Evolutionary conservation across 2,888 invertebrate genomes (phyloP), one percentile per base, ranked within the genome.

Genomic region (Crepidodera aurea): DNA sequence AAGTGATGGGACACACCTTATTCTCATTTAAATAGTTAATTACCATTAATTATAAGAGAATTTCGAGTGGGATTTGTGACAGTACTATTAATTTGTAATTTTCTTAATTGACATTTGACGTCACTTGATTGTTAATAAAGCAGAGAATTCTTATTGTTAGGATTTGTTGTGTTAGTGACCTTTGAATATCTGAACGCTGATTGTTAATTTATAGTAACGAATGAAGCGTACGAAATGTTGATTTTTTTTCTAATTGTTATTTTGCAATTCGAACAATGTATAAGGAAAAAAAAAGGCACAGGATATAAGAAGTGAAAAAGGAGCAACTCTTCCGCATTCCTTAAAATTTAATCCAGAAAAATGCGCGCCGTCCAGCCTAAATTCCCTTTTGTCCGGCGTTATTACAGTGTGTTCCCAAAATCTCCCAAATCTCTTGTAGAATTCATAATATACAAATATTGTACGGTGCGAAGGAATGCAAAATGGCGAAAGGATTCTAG

Each of bases 81-180:
- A 50, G 51, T 29, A 51, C 59, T 57, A 68, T 69, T 73, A 73
- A 72, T 72, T 70, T 71, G 71, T 64, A 68, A 70, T 69, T 65
- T 64, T 62, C 67, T 67, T 70, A 72, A 72, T 72, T 73, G 72
- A 65, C 65, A 67, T 66, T 72, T 73, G 73, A 73, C 73, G 73
- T 73, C 72, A 72, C 70, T 64, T 70, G 69, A 71, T 73, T 71
- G 71, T 71, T 73, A 73, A 71, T 73, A 68, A 70, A 64, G 62
- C 56, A 54, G 61, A 69, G 68, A 64, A 64, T 70, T 62, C 67
- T 72, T 71, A 66, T 70, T 63, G 70, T 70, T 70, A 68, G 64
- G 55, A 62, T 48, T 46, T 22, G 64, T 62, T 65, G 64, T 71
- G 71, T 71, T 72, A 72, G 71, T 71, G 73, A 73, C 73, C 72